Evolutionary conservation across 2,113 vertebrate species (phyloP), one percentile per base, ranked within the genome.

Genomic region (Calidris pugnax): DNA sequence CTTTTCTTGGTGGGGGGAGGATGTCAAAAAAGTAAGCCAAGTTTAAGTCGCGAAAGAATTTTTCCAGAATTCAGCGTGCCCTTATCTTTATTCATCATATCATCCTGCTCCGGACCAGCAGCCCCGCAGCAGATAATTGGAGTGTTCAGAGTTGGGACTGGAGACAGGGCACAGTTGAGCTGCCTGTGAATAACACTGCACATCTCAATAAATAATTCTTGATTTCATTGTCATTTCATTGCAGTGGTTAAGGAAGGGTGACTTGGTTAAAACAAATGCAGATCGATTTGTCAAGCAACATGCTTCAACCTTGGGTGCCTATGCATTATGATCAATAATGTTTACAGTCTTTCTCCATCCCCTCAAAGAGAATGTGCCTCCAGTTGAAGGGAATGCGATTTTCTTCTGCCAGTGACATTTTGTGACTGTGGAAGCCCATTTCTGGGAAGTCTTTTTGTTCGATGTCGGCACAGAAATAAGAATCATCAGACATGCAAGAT

Each of bases 401-500:
- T 47, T 85, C n/a, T 87, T 55, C 63, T 92, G 73, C 35, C 6
- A 10, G 69, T 57, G 86, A 62, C 69, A 87, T 91, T 80, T 92
- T 90, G 17, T 75, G 85, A 33, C 48, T 35, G 28, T 53, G 77
- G 57, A 92, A 97, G 41, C 57, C 33, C 10, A 7, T 76, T 91
- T 73, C 59, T 89, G 30, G 66, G 32, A 85, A 86, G 33, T n/a
- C 62, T 86, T 95, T 92, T 87, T 93, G 57, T 84, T 86, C 6
- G 9, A 5, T 79, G 71, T 75, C 1, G 7, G 79, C 55, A 71
- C 48, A 48, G 69, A 87, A 96, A 91, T 95, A 98, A 98, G 97
- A 95, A 92, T 98, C 97, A 98, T 99, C 98, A 91, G 98, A 98
- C 98, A 98, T 98, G 98, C 98, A 97, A 96, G 95, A 97, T 97